Evolutionary conservation across 2,888 invertebrate species (phyloP).

Genomic region (Cryptocephalus moraei): DNA sequence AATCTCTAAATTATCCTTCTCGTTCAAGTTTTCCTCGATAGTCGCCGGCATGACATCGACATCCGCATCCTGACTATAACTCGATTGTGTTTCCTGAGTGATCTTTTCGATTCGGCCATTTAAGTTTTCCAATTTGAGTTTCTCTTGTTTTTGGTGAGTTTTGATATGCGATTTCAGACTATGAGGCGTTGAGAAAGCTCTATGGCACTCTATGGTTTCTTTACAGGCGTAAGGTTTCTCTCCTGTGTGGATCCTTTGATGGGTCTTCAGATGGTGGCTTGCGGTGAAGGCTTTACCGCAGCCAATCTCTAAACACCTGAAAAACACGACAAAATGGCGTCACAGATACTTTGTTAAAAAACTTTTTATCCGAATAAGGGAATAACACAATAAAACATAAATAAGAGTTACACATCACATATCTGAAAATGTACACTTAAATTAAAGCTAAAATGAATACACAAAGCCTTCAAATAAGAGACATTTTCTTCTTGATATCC

Average conservation of each 20-base stretch:
- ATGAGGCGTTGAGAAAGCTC: slow-evolving; percentile 76
- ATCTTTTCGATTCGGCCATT: not conserved
- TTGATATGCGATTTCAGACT: slow-evolving; percentile 71
- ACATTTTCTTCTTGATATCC: no score
- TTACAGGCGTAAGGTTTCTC: slow-evolving; percentile 70
- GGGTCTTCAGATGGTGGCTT: slow-evolving; percentile 89
- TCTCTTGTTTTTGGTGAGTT: slow-evolving; percentile 51
- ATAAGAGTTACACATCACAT: no score
- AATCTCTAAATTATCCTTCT: slow-evolving; percentile 1
- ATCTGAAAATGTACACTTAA: no score
- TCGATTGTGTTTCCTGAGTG: not conserved
- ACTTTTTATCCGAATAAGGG: no score
- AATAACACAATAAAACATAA: no score
- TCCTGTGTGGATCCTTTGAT: slow-evolving; percentile 68
- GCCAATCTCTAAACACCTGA: slow-evolving; percentile 67
- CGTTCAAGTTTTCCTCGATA: not conserved
- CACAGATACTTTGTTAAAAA: no score
- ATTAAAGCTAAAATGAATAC: no score
- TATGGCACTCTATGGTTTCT: slow-evolving; percentile 53
- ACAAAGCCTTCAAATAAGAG: no score
- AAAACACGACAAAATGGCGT: slow-evolving; percentile 13
- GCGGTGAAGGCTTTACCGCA: slow-evolving; percentile 91
- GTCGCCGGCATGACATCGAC: not conserved
- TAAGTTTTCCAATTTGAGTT: slow-evolving; percentile 4
- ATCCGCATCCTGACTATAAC: not conserved